Percentiles rank a stretch among this genome's conserved stretches.
Evolutionary conservation across 2,797 vertebrate species (phyloP).

Genomic region (Chelon auratus): DNA sequence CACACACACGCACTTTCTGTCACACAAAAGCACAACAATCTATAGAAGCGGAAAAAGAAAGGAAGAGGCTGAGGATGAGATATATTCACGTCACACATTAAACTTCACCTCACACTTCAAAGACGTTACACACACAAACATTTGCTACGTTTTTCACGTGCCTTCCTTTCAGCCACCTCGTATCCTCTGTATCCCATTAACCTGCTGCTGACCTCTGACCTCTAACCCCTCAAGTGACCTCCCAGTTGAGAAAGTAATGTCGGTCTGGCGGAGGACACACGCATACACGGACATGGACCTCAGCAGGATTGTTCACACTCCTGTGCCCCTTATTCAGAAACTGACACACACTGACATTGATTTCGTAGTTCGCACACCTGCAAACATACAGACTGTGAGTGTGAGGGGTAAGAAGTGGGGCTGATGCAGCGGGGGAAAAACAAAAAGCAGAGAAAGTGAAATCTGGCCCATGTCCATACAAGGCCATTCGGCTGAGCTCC

Average conservation of each 20-base stretch:
- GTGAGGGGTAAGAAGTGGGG: not conserved
- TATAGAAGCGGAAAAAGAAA: not conserved
- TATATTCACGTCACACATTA: not conserved
- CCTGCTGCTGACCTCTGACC: slow-evolving; percentile 44
- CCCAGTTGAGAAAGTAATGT: slow-evolving; percentile 20
- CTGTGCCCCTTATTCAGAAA: not conserved
- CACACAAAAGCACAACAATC: not conserved
- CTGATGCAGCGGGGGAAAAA: slow-evolving; percentile 36
- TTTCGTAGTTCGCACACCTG: not conserved
- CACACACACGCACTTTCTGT: not conserved
- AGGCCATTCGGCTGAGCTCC: slow-evolving; percentile 47
- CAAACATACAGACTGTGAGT: not conserved
- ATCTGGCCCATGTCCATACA: slow-evolving; percentile 58
- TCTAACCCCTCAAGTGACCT: slow-evolving; percentile 21
- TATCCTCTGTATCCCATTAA: slow-evolving; percentile 35
- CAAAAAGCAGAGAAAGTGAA: slow-evolving; percentile 33
- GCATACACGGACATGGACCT: slow-evolving; percentile 4
- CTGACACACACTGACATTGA: not conserved
- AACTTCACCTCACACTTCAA: not conserved
- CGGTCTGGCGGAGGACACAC: slow-evolving; percentile 24
- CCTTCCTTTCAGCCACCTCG: not conserved
- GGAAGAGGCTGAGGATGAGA: not conserved
- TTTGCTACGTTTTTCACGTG: not conserved
- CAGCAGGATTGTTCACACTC: no score
- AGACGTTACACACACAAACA: not conserved